Percentiles rank a stretch among this genome's conserved stretches.
These are phyloP conservation scores for Pantherophis alleghaniensis DNA, from an alignment of 2,797 vertebrate genomes.

Conservation along the genomic window DNA sequence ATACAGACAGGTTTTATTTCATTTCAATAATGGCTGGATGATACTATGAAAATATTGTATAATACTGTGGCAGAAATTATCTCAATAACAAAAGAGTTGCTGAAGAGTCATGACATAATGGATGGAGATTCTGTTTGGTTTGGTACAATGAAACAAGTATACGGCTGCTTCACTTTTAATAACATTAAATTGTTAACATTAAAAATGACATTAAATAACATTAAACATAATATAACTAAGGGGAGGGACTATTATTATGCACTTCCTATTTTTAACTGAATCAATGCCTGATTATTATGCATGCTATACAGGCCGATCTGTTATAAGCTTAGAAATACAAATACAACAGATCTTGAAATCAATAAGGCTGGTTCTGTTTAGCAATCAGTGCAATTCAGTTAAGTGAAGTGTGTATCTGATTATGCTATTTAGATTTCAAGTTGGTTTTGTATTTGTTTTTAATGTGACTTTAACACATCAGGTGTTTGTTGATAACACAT, in stretches of 20 bases:
- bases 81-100: neutral
- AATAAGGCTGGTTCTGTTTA: neutral
- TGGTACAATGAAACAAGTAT: neutral
- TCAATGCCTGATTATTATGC: neutral
- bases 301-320: neutral
- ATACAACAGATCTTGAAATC: slow-evolving; percentile 15
- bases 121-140: neutral
- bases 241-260: slow-evolving; percentile 6
- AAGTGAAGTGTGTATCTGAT: neutral
- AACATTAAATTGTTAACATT: neutral
- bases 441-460: neutral
- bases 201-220: too few relatives aligned
- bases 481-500: neutral
- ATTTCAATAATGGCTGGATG: neutral
- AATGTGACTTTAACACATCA: neutral
- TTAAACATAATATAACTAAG: neutral
- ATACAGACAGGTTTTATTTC: neutral
- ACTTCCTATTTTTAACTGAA: accelerated
- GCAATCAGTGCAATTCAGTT: neutral
- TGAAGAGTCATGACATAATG: neutral
- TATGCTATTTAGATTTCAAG: neutral
- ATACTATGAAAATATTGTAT: neutral
- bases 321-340: slow-evolving; percentile 35
- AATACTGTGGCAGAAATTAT: neutral
- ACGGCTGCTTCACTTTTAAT: neutral